Evolutionary conservation across 2,888 invertebrate species (phyloP), one percentile per base, ranked within the genome.

Genomic region (Scelioninae gen. 1): DNA sequence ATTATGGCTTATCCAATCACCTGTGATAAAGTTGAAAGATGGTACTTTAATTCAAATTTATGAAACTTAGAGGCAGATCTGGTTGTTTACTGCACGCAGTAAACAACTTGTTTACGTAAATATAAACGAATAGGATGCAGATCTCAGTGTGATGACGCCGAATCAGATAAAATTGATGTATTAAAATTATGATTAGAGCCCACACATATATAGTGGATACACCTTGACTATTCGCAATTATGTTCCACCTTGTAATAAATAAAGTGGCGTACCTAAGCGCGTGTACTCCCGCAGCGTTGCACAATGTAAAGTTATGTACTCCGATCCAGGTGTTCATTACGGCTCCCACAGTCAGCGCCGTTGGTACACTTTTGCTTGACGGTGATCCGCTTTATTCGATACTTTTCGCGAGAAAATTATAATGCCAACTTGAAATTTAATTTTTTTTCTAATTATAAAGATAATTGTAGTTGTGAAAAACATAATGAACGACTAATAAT

Each of bases 211-310:
- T 45, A 40, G 62, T 31, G 15, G 29, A 60, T 68, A 51, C 53
- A 62, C 68, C 62, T 78, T 78, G 78, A 58, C 71, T 71, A 69
- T 71, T 71, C 47, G 78, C 78, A 63, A 78, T 78, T 71, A 78
- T 65, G 55, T 68, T 77, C 63, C 58, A 65, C 55, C 62, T 49
- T 51, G 78, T 71, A 71, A 78, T 78, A 63, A 71, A 78, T 78
- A 78, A 78, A 71, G 65, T 47, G 49, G 63, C 68, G 53, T 63
- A 63, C 77, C 69, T 71, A 71, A 62, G 78, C 71, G 63, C 71
- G 78, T 69, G 77, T 53, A 62, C 77, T 62, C 69, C 69, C 62
- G 69, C 60, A 60, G 75, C 58, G 66, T 58, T 66, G 66, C 76
- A 53, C 60, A 76, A 76, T 76, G 43, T 68, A 60, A 47, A 75